These are phyloP conservation scores for Pterocles burchelli DNA, from an alignment of 2,113 vertebrate species.

Conservation along the genomic window DNA sequence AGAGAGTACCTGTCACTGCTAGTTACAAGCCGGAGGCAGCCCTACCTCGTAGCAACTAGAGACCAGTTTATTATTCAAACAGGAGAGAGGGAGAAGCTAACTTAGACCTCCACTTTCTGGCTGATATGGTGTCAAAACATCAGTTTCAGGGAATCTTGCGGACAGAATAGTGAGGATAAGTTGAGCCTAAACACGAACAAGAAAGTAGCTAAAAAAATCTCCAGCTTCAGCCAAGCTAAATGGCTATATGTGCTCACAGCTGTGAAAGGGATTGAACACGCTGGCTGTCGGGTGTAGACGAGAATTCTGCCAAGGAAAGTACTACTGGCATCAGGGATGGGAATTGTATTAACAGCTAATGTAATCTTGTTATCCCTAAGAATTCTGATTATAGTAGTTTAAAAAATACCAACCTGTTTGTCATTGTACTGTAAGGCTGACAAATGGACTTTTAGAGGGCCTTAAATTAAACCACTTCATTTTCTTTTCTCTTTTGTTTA, in stretches of 20 bases:
- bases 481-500: neutral
- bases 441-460: neutral
- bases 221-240: conserved; percentile 29
- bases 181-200: conserved; percentile 57
- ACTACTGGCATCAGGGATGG: neutral
- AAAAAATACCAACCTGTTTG: neutral
- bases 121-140: conserved; percentile 67
- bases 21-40: conserved; percentile 54
- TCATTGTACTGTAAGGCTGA: neutral
- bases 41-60: conserved; percentile 32
- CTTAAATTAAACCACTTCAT: neutral
- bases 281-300: conserved; percentile 19
- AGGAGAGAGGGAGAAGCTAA: conserved; percentile 46
- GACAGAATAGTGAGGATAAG: conserved; percentile 32
- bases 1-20: conserved; percentile 69
- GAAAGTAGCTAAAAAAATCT: conserved; percentile 22
- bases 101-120: conserved; percentile 37
- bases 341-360: conserved; percentile 6
- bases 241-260: conserved; percentile 37
- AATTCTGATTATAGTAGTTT: neutral
- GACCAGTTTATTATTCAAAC: conserved; percentile 76
- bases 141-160: conserved; percentile 43
- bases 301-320: conserved; percentile 27
- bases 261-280: neutral
- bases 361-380: conserved; percentile 13